Evolutionary conservation across 2,113 vertebrate species (phyloP).

Genomic region (western clawed frog (Xenopus tropicalis)): DNA sequence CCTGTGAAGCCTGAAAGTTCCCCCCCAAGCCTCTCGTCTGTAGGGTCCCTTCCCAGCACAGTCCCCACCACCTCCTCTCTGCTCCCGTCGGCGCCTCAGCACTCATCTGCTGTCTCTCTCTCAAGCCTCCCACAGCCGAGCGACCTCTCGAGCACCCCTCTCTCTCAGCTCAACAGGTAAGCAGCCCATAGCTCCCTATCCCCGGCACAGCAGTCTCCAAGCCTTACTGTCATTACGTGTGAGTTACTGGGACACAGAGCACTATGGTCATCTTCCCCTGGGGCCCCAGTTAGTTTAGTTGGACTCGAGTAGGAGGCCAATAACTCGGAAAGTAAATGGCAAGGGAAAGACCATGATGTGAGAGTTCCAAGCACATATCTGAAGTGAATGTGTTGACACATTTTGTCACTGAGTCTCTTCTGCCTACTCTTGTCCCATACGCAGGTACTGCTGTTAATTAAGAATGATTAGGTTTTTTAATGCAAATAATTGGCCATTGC

Average conservation of each 20-base stretch:
- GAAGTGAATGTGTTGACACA: neutral
- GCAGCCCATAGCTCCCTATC: neutral
- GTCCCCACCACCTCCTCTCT: constrained; percentile 67
- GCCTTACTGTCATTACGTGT: too few species aligned
- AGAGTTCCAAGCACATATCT: constrained; percentile 17
- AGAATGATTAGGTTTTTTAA: too few species aligned
- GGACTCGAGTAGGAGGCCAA: too few species aligned
- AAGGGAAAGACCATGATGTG: constrained; percentile 5
- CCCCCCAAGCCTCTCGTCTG: constrained; percentile 60
- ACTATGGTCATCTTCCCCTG: too few species aligned
- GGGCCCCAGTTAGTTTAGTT: too few species aligned
- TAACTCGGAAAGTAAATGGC: too few species aligned
- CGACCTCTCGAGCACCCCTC: constrained; percentile 73
- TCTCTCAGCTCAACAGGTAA: constrained; percentile 86
- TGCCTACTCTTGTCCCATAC: neutral
- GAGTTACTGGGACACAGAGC: too few species aligned
- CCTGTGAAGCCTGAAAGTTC: constrained; percentile 78
- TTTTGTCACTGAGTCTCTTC: constrained; percentile 12
- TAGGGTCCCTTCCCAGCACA: constrained; percentile 66
- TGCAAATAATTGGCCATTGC: too few species aligned
- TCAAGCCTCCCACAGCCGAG: constrained; percentile 70
- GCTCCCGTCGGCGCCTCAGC: constrained; percentile 70
- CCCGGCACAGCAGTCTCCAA: too few species aligned
- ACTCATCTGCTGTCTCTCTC: constrained; percentile 65
- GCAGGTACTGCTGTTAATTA: too few species aligned